phyloP scores from a whole-genome alignment of 2,797 vertebrate genomes.

The Podarcis siculus region DNA sequence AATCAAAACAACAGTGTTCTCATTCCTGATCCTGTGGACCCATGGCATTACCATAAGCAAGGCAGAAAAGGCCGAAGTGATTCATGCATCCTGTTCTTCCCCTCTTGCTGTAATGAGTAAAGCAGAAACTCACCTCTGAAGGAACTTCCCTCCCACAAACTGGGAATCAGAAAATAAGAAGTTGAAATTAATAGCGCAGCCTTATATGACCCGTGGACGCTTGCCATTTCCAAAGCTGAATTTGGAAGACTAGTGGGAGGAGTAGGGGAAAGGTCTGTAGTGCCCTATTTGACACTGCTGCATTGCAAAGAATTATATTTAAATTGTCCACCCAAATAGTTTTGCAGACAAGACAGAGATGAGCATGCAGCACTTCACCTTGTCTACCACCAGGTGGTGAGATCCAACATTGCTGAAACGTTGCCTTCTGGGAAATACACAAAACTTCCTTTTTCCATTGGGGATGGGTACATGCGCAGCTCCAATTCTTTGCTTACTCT shows the following conservation, averaged over 20 bases:
- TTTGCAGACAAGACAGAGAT: neutral
- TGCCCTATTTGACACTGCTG: neutral
- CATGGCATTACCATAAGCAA: neutral
- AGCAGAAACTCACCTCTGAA: neutral
- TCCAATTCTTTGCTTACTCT: neutral
- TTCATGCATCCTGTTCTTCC: neutral
- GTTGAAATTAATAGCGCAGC: no score
- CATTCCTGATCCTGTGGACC: neutral
- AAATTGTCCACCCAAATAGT: neutral
- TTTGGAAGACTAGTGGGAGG: neutral
- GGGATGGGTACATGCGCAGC: neutral
- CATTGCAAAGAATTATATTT: neutral
- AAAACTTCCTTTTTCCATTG: neutral
- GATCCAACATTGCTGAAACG: neutral
- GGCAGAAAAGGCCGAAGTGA: neutral
- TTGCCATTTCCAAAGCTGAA: neutral
- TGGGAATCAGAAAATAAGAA: neutral
- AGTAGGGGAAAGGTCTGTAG: neutral
- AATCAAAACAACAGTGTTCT: neutral
- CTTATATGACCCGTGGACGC: no score
- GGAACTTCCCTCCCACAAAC: no score
- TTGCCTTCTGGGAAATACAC: neutral
- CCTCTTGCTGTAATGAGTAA: neutral
- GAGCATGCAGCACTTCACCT: neutral
- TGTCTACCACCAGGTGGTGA: neutral